Base-by-base conservation (phyloP, 2,113 vertebrate genomes). In the Orthonyx spaldingii region DNA sequence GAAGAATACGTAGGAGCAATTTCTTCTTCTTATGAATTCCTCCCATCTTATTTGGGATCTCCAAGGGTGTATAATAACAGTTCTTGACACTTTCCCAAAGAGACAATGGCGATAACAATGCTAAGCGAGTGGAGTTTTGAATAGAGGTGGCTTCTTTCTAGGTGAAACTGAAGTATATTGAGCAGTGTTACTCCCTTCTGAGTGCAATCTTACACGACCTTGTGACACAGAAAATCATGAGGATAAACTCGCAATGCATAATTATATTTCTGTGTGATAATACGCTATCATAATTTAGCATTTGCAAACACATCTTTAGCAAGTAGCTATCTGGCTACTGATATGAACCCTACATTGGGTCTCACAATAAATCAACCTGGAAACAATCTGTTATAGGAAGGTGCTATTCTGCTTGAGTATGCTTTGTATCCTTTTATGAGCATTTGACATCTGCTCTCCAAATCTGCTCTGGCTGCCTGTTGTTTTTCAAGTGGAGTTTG, bases 391-490 rank as follows among this genome's bases (percentile, higher is more conserved):
- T 21, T 61, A 16, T 42, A 93, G 76, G 41, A 94, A 90, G 85
- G 93, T 90, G 83, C 32, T 46, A 87, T 92, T 81, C 92, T 89
- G 50, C 71, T 95, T 92, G 88, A 93, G n/a, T 93, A 93, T 75
- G 80, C 69, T 84, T 86, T 92, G 60, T 89, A 93, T 90, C 68
- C 53, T 42, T 95, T 96, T 92, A 93, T 82, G 86, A 96, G 86
- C 88, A 87, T 96, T 94, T 96, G 94, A 93, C 95, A 97, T 90
- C 92, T 92, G 93, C 92, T 96, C 90, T 95, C 92, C 56, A 90
- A 96, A 92, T 96, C 85, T 96, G 79, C 76, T 90, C 76, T 86
- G 83, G 56, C 56, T 92, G 90, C 92, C 90, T 94, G 76, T 90
- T 94, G 92, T 95, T 93, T 94, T 94, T 93, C 80, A 93, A 95